Conservation (phyloP, 2,888 invertebrate genomes). For the Agrotis segetum region DNA sequence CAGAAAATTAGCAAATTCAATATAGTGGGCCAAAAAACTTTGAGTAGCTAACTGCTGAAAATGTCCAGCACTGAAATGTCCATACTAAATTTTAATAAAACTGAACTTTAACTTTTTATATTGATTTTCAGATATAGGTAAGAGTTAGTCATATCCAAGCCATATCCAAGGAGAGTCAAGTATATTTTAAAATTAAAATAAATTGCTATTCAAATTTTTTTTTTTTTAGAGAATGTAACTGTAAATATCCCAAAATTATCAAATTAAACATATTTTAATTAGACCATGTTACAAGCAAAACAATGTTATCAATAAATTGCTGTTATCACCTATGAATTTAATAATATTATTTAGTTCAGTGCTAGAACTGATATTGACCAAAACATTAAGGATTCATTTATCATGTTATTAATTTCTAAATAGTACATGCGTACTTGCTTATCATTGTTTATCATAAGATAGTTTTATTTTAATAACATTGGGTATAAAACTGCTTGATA, state of each 20-base stretch:
- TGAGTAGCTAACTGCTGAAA: too few species aligned
- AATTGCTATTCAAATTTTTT: neutral
- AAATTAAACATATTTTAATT: neutral
- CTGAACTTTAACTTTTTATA: too few species aligned
- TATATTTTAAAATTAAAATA: too few species aligned
- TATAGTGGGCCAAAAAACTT: too few species aligned
- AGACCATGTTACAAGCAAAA: constrained; percentile 4
- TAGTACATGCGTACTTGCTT: constrained; percentile 23
- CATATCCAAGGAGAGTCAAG: too few species aligned
- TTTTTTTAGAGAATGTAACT: too few species aligned
- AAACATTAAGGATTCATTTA: constrained; percentile 25
- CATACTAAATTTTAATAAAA: too few species aligned
- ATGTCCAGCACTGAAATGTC: too few species aligned
- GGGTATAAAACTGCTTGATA: too few species aligned
- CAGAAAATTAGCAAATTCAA: too few species aligned
- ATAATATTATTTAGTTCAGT: constrained; percentile 33
- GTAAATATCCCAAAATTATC: neutral
- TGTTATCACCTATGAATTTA: constrained; percentile 34
- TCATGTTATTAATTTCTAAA: constrained; percentile 28
- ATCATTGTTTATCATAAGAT: neutral
- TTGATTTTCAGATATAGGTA: neutral
- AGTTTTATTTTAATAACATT: neutral
- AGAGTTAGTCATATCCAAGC: too few species aligned
- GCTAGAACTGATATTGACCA: constrained; percentile 25
- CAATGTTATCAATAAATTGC: constrained; percentile 31